Conservation (phyloP, 1,140 invertebrate species). For the Nomia melanderi region DNA sequence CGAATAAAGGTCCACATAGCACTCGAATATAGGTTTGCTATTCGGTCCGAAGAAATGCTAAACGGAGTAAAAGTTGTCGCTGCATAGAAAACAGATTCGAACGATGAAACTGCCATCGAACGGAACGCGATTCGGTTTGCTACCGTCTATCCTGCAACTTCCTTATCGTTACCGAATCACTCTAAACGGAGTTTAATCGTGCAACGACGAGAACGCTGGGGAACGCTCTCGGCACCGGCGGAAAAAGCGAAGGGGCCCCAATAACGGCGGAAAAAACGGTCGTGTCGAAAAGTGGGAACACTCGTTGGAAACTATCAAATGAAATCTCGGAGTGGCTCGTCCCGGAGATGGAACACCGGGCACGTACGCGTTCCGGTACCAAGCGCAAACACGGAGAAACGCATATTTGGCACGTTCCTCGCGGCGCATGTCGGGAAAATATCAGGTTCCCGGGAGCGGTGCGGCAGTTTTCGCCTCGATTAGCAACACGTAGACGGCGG, state of each 20-base stretch:
- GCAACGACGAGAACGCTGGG: too few relatives aligned
- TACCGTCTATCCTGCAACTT: too few relatives aligned
- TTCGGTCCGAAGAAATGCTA: too few relatives aligned
- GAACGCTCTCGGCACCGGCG: too few relatives aligned
- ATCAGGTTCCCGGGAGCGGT: not conserved
- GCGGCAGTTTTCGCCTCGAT: not conserved
- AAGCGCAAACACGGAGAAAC: not conserved
- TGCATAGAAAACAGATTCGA: too few relatives aligned
- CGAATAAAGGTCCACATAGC: too few relatives aligned
- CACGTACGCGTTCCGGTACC: not conserved
- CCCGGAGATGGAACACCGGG: not conserved
- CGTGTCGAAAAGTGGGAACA: conserved; percentile 15
- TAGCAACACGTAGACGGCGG: not conserved
- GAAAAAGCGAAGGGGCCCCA: not conserved
- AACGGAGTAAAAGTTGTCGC: too few relatives aligned
- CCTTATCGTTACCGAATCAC: too few relatives aligned
- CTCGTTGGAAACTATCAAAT: not conserved
- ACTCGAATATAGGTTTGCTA: too few relatives aligned
- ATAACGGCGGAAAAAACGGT: not conserved
- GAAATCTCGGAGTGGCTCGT: conserved; percentile 29
- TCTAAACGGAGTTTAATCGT: too few relatives aligned
- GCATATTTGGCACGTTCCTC: conserved; percentile 21
- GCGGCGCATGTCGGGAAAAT: not conserved
- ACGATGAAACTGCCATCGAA: too few relatives aligned
- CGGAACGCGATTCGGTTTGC: too few relatives aligned